Base-by-base conservation (phyloP, 2,888 invertebrate species). In the Sinhomidia bicolor region DNA sequence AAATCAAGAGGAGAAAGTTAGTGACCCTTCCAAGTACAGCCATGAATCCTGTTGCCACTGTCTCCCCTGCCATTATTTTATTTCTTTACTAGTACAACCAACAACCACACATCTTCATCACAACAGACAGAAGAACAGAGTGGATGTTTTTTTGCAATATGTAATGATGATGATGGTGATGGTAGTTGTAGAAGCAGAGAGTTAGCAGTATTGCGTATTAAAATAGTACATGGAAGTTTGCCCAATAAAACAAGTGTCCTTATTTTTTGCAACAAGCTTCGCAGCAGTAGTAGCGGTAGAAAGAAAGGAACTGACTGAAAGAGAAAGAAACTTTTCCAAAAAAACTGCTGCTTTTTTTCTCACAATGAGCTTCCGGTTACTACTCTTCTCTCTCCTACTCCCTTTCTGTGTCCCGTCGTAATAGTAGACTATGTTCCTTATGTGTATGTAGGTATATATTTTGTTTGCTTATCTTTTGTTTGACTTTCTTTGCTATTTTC, bases 11-110 rank as follows among this genome's bases (percentile, higher is more conserved):
- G 76, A 68, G 36, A 82, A 89, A 85, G 82, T 89, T 86, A 82
- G 81, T 86, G 89, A 89, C 89, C 89, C 57, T 86, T 85, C 71
- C 89, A 41, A 68, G 81, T 54, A 71, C 60, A 81, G 23, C 29
- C 76, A 60, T 51, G 74, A 68, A 87, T 74, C 36, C 51, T 54
- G 51, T 54, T 17, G 51, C 17, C 17, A 17, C 51, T 54, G 17
- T 54, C 51, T n/a, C 14, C 51, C 51, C 1, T n/a, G 17, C 17
- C 51, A 54, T 54, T 54, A 36, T 36, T 36, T 36, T 7, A 36
- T 36, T 36, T 36, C 36, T 36, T 36, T 7, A 5, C 7, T 36
- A n/a, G n/a, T n/a, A n/a, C n/a, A n/a, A n/a, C 17, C 47, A 9
- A 47, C 47, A 9, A 12, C 47, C 7, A 54, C 17, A 17, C 51